Evolutionary conservation across 1,140 invertebrate species (phyloP), one percentile per base, ranked within the genome.

Genomic region (Rhyacophila brunnea): DNA sequence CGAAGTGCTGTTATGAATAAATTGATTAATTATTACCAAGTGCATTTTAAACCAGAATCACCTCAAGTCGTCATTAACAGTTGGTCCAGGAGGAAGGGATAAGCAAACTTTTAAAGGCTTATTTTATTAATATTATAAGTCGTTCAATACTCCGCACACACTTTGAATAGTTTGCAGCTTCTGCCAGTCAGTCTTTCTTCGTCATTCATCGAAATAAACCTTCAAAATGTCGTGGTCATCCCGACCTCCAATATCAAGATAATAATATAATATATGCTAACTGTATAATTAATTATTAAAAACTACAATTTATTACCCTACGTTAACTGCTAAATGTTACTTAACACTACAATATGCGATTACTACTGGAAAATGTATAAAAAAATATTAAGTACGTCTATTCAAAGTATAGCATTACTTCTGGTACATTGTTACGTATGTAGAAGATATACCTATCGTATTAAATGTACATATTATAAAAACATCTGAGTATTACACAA

Each of bases 61-160:
- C 72, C 68, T 71, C 69, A 72, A 74, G 75, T 72, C 74, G 71
- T 70, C 68, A 61, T 66, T 70, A 69, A 71, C 72, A 18, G 68
- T 56, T 66, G 71, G 71, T 74, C 49, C 53, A 70, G 63, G 77
- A 73, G 75, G 72, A 56, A 73, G 75, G 71, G 75, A 79, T 74
- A 79, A 79, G 75, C 71, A 71, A 73, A 73, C 70, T 70, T 66
- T 56, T 13, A 46, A 32, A 28, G 10, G 13, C 23, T 7, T 23
- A 43, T 28, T 42, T 36, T 9, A 43, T 13, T 32, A 32, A 53
- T 18, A 43, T 11, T n/a, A 28, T 48, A 10, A 53, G n/a, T 53
- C 36, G 23, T 43, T 36, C 32, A 18, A 40, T 17, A 44, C 42
- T 45, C 10, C 52, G 20, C 51, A 34, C n/a, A n/a, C n/a, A n/a